Base-by-base conservation (phyloP, 2,888 invertebrate species). In the Spodoptera picta region DNA sequence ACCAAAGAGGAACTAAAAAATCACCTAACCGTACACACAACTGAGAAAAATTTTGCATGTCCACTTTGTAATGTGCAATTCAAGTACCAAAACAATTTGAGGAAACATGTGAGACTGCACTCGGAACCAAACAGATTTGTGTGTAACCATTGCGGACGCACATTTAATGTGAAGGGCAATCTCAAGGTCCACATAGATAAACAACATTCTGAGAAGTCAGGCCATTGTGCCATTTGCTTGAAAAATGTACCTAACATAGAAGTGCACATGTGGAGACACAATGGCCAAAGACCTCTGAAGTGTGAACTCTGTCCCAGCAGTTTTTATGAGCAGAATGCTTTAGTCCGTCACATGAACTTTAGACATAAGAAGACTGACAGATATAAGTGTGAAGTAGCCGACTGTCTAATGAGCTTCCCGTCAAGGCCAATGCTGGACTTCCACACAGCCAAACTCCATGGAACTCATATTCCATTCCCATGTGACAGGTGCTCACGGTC, bases 251-350 rank as follows among this genome's bases (percentile, higher is more conserved):
- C 95, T 0, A 94, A 96, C 74, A 84, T 95, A 41, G 95, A 95
- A 75, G 90, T 90, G 0, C 96, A 96, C 70, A 95, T 92, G 91
- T 92, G 94, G 83, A 92, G 91, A 50, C 95, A 96, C 67, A 95
- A 95, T 0, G 95, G 95, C 0, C 92, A 95, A 53, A 88, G 90
- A 6, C 91, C 92, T 0, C 73, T 91, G 11, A 91, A 92, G 66
- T 94, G 94, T 80, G 86, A 92, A 24, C 79, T 88, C 7, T 94
- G 94, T 66, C 75, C 87, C 0, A 90, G 90, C 60, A 89, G 87
- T 62, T 93, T 92, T 63, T 88, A 77, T 69, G 87, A 88, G n/a
- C 49, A 80, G 14, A 92, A 87, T 58, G 86, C 88, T 47, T 76
- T 92, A 24, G 91, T 93, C n/a, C 86, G 83, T 6, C 94, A 94